Percentiles rank a stretch among this genome's conserved stretches.
Evolutionary conservation across 2,113 vertebrate genomes (phyloP).

Genomic region (Chionodraco myersi): DNA sequence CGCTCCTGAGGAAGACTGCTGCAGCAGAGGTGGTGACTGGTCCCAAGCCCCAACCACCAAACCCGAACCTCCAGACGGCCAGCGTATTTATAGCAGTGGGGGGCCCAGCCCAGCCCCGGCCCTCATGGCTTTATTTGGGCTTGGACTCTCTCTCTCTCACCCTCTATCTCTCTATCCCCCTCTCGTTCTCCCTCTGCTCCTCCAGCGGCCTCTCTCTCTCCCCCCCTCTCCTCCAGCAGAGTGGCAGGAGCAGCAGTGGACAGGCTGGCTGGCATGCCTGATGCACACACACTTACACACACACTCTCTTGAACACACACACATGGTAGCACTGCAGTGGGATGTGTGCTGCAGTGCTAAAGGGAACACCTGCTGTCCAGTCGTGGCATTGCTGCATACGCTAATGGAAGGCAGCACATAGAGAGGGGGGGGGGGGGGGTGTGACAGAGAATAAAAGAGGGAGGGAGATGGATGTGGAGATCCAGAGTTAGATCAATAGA

Average conservation of each 20-base stretch:
- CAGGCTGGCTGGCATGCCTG: constrained; percentile 49
- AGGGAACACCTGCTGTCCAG: constrained; percentile 79
- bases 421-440: background rate
- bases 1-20: constrained; percentile 67
- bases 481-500: background rate
- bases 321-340: constrained; percentile 69
- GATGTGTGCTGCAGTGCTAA: constrained; percentile 75
- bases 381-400: constrained; percentile 67
- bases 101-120: constrained; percentile 67
- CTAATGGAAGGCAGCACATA: background rate
- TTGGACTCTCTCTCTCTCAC: constrained; percentile 59
- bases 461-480: background rate
- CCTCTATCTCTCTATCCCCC: constrained; percentile 15
- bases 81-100: constrained; percentile 87
- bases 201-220: constrained; percentile 34
- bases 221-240: constrained; percentile 58
- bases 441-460: no score
- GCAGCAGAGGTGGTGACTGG: constrained; percentile 52
- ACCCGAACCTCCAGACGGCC: constrained; percentile 81
- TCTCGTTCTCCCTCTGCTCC: constrained; percentile 36
- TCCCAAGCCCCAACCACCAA: constrained; percentile 80
- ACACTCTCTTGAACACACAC: constrained; percentile 27
- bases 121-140: constrained; percentile 91
- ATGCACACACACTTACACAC: constrained; percentile 34
- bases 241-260: constrained; percentile 79